phyloP scores from a whole-genome alignment of 2,888 invertebrate species.

The Drosophila subsilvestris region DNA sequence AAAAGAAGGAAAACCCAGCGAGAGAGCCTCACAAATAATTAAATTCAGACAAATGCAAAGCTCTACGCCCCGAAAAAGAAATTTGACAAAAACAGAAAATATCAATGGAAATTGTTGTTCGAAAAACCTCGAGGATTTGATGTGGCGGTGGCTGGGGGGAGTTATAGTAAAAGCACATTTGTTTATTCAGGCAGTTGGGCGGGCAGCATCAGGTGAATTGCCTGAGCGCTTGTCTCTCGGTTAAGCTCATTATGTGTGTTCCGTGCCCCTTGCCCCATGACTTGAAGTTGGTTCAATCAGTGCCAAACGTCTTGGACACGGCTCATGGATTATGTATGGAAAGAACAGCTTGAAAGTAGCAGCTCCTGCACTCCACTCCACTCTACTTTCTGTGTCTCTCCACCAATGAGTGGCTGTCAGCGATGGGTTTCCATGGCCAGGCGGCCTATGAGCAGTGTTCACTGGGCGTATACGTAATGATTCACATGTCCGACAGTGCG shows the following conservation, averaged over 20 bases:
- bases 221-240: conserved; percentile 27
- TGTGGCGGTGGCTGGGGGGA: conserved; percentile 9
- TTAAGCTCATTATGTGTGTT: conserved; percentile 70
- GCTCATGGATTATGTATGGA: conserved; percentile 35
- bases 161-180: neutral
- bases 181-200: conserved; percentile 2
- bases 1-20: conserved; percentile 31
- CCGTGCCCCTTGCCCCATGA: conserved; percentile 5
- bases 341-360: conserved; percentile 16
- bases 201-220: conserved; percentile 24
- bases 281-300: conserved; percentile 53
- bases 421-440: neutral
- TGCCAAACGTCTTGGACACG: conserved; percentile 39
- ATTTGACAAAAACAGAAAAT: conserved; percentile 36
- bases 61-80: conserved; percentile 25
- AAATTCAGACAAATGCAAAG: conserved; percentile 57
- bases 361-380: neutral
- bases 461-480: conserved; percentile 34
- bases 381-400: neutral
- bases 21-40: conserved; percentile 59
- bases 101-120: conserved; percentile 36
- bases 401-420: conserved; percentile 6
- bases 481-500: neutral
- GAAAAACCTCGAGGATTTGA: conserved; percentile 34
- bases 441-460: neutral